A percentile compares a stretch with the other conserved stretches of the same genome.
phyloP scores from a whole-genome alignment of 2,113 vertebrate species.

The Rhinoptilus africanus region DNA sequence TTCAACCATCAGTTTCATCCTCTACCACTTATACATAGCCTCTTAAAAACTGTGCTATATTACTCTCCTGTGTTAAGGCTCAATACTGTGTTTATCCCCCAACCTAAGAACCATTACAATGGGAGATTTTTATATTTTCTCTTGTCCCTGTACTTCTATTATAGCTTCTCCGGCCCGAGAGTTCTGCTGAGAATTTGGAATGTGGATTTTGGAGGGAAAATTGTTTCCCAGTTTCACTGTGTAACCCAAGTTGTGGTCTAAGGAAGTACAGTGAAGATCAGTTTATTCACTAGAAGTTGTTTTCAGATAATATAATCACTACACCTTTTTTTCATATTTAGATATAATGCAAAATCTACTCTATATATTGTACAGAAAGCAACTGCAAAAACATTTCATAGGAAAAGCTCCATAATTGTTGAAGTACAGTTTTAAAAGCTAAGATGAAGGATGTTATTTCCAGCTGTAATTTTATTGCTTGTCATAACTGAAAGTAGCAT shows the following conservation, averaged over 20 bases:
- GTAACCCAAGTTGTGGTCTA: not conserved
- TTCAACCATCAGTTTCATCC: slow-evolving; percentile 78
- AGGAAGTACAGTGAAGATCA: not conserved
- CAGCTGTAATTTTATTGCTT: not conserved
- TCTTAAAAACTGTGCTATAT: slow-evolving; percentile 69
- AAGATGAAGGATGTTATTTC: not conserved
- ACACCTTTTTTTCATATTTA: not conserved
- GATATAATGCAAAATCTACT: not conserved
- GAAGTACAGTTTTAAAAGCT: not conserved
- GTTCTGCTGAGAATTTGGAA: slow-evolving; percentile 58
- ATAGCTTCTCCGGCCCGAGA: slow-evolving; percentile 28
- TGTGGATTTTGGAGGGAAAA: not conserved
- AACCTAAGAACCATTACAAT: slow-evolving; percentile 54
- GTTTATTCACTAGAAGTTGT: not conserved
- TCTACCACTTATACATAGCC: slow-evolving; percentile 69
- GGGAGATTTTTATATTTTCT: slow-evolving; percentile 59
- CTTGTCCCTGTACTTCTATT: slow-evolving; percentile 53
- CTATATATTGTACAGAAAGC: not conserved
- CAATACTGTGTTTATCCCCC: slow-evolving; percentile 62
- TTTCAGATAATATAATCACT: not conserved
- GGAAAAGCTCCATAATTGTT: not conserved
- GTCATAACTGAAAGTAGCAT: not conserved
- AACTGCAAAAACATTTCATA: not conserved
- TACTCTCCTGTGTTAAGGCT: slow-evolving; percentile 67
- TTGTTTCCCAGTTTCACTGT: not conserved